Evolutionary conservation across 1,140 invertebrate species (phyloP).

Genomic region (Pseudomyrmex cubaensis): DNA sequence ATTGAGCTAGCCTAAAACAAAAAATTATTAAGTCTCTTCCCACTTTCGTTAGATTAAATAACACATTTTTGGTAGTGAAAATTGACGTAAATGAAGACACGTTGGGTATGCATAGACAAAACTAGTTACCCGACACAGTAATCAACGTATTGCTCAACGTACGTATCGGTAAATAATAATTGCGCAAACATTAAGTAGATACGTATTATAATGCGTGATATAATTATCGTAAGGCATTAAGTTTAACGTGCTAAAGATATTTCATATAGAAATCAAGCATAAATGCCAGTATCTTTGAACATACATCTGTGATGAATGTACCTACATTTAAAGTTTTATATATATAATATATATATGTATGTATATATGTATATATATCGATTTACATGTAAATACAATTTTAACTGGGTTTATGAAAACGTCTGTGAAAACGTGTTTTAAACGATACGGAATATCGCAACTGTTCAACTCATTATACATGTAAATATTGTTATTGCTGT

Average conservation of each 20-base stretch:
- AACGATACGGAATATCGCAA: conserved; percentile 39
- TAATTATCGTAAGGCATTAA: conserved; percentile 56
- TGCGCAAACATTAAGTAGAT: conserved; percentile 54
- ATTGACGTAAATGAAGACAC: conserved; percentile 32
- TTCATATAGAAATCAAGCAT: conserved; percentile 35
- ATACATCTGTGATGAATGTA: conserved; percentile 21
- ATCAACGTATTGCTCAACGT: conserved; percentile 6
- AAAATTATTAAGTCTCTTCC: conserved; percentile 59
- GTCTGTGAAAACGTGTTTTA: conserved; percentile 36
- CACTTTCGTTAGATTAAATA: conserved; percentile 47
- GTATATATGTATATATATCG: too few species aligned
- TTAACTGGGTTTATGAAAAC: background rate
- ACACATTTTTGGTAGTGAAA: conserved; percentile 35
- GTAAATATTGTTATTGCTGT: conserved; percentile 22
- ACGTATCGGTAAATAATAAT: conserved; percentile 22
- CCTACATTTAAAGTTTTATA: conserved; percentile 6
- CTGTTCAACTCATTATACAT: conserved; percentile 37
- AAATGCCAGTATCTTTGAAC: conserved; percentile 48
- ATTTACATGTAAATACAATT: conserved; percentile 56
- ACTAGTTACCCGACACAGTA: conserved; percentile 29
- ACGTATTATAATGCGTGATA: conserved; percentile 31
- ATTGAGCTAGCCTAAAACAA: conserved; percentile 47
- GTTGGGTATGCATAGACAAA: conserved; percentile 10
- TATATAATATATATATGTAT: conserved; percentile 15
- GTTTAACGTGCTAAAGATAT: conserved; percentile 47